phyloP scores from a whole-genome alignment of 2,797 vertebrate species.

The Sebastes hopkinsi region DNA sequence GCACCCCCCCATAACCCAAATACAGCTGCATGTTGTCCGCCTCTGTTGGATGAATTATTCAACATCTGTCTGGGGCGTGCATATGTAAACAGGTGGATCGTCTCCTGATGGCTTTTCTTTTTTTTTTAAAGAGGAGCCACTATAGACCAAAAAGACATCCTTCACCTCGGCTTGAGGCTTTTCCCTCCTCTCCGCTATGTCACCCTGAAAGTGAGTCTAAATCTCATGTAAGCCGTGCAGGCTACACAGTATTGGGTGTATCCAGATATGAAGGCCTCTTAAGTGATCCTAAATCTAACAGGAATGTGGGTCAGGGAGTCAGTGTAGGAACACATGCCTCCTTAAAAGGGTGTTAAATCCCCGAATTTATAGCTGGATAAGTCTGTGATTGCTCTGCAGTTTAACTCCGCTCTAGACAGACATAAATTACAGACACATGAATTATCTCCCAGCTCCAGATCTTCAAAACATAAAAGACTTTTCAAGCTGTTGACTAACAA shows the following conservation, averaged over 20 bases:
- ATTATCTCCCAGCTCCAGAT: neutral
- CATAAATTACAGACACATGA: constrained; percentile 25
- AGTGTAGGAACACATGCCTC: neutral
- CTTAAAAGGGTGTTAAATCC: constrained; percentile 37
- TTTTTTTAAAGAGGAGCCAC: constrained; percentile 36
- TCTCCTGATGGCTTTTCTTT: constrained; percentile 58
- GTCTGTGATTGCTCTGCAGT: constrained; percentile 31
- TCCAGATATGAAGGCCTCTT: constrained; percentile 10
- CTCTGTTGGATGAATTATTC: constrained; percentile 78
- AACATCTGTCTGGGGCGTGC: constrained; percentile 79
- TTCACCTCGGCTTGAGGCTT: constrained; percentile 37
- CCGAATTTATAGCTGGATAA: constrained; percentile 16
- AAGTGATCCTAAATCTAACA: constrained; percentile 50
- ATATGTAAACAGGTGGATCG: constrained; percentile 77
- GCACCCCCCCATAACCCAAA: constrained; percentile 77
- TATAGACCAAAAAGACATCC: constrained; percentile 52
- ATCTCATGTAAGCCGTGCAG: constrained; percentile 43
- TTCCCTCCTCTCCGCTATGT: constrained; percentile 16
- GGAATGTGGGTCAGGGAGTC: constrained; percentile 16
- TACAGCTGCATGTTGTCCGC: constrained; percentile 78
- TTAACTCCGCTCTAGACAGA: constrained; percentile 2
- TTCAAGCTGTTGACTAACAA: constrained; percentile 18
- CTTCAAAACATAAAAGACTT: constrained; percentile 14
- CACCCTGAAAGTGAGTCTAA: constrained; percentile 43
- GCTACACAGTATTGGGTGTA: constrained; percentile 23